A percentile compares a stretch with the other conserved stretches of the same genome.
These are phyloP conservation scores for Heliconius nattereri DNA, from an alignment of 1,140 invertebrate species.

Conservation along the genomic window DNA sequence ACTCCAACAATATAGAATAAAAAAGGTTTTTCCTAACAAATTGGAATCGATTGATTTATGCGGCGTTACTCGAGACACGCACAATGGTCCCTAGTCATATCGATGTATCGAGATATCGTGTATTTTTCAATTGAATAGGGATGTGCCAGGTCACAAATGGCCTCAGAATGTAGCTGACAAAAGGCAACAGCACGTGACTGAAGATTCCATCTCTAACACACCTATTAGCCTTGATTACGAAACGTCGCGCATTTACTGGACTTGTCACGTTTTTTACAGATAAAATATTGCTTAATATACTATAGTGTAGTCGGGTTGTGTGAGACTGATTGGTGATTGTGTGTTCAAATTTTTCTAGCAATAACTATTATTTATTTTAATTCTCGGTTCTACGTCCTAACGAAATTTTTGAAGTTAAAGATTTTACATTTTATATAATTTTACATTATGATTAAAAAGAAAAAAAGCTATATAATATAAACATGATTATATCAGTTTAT, in stretches of 20 bases:
- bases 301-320: neutral
- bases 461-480: too few species aligned
- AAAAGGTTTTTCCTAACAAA: conserved; percentile 29
- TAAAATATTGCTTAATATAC: neutral
- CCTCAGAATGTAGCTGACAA: conserved; percentile 13
- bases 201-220: conserved; percentile 6
- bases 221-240: conserved; percentile 12
- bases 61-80: conserved; percentile 19
- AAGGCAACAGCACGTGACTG: conserved; percentile 13
- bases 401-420: too few species aligned
- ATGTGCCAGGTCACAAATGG: conserved; percentile 15
- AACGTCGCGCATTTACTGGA: neutral
- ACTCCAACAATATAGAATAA: conserved; percentile 4
- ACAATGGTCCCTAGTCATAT: conserved; percentile 27
- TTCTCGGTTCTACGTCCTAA: too few species aligned
- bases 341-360: neutral
- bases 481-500: too few species aligned
- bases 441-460: too few species aligned
- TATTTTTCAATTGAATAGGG: conserved; percentile 23
- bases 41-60: conserved; percentile 36
- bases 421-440: too few species aligned
- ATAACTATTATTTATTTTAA: too few species aligned
- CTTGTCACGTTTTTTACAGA: neutral
- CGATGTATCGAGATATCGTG: conserved; percentile 25
- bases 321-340: neutral